Percentiles rank a stretch among this genome's conserved stretches.
These are phyloP conservation scores for Megaleporinus macrocephalus DNA, from an alignment of 2,113 vertebrate species.

Conservation along the genomic window DNA sequence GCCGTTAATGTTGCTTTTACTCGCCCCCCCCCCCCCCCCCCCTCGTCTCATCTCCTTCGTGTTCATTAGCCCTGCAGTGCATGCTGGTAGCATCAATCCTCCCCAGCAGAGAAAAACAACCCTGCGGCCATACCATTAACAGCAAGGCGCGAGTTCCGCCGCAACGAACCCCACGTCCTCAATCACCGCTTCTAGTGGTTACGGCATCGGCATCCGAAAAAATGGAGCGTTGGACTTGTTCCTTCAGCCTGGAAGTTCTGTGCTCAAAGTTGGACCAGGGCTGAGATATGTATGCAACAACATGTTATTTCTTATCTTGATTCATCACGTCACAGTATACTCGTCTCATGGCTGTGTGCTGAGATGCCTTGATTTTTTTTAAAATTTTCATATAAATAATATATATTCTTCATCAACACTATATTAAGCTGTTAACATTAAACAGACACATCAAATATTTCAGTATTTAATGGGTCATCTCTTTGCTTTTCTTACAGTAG, in stretches of 20 bases:
- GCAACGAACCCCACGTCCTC: slow-evolving; percentile 38
- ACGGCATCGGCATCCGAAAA: neutral
- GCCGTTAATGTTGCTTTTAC: slow-evolving; percentile 53
- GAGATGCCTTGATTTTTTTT: too few relatives aligned
- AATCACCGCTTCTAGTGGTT: slow-evolving; percentile 41
- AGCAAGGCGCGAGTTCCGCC: slow-evolving; percentile 44
- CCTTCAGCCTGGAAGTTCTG: slow-evolving; percentile 1
- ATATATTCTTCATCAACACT: too few relatives aligned
- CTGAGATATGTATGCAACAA: neutral
- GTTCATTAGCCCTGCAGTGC: slow-evolving; percentile 61
- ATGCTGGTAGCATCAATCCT: slow-evolving; percentile 55
- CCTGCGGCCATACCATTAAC: slow-evolving; percentile 54
- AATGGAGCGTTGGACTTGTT: slow-evolving; percentile 21
- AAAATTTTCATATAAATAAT: too few relatives aligned
- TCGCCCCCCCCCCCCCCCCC: slow-evolving; percentile 38
- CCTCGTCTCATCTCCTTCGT: slow-evolving; percentile 46
- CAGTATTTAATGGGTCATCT: too few relatives aligned
- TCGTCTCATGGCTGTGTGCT: too few relatives aligned
- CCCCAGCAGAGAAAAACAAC: slow-evolving; percentile 54
- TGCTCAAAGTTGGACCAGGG: neutral
- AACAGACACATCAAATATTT: too few relatives aligned
- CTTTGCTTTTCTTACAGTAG: too few relatives aligned
- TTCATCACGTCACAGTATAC: too few relatives aligned
- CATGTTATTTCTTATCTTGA: too few relatives aligned
- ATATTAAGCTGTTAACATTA: too few relatives aligned